These are phyloP conservation scores for Sinosuthora webbiana DNA, from an alignment of 2,113 vertebrate species.

Conservation along the genomic window DNA sequence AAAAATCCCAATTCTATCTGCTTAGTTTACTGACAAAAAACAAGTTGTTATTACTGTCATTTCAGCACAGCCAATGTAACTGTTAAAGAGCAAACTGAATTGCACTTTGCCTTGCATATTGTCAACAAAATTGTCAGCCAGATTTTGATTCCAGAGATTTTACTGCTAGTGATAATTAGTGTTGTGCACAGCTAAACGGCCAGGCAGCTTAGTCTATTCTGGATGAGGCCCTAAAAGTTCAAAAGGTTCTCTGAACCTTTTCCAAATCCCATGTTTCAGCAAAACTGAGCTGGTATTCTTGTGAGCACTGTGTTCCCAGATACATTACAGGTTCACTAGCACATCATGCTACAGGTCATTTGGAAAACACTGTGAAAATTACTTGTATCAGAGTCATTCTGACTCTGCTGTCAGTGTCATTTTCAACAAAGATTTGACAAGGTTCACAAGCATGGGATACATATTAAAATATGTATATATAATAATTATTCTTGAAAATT, in stretches of 20 bases:
- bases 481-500: background rate
- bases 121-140: slow-evolving; percentile 17
- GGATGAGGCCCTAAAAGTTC: background rate
- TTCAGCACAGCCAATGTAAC: slow-evolving; percentile 15
- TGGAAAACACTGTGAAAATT: background rate
- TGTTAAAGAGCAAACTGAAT: slow-evolving; percentile 20
- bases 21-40: slow-evolving; percentile 45
- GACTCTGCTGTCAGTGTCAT: background rate
- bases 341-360: background rate
- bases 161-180: background rate
- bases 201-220: background rate
- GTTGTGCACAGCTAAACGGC: background rate
- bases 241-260: background rate
- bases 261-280: background rate
- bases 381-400: background rate
- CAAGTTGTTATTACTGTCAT: slow-evolving; percentile 55
- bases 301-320: background rate
- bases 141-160: slow-evolving; percentile 40
- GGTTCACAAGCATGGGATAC: background rate
- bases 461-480: background rate
- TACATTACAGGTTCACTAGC: background rate
- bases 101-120: background rate
- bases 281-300: background rate
- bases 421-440: background rate
- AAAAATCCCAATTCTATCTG: slow-evolving; percentile 54